Conservation (phyloP, 2,888 invertebrate genomes). For the Timema cristinae region DNA sequence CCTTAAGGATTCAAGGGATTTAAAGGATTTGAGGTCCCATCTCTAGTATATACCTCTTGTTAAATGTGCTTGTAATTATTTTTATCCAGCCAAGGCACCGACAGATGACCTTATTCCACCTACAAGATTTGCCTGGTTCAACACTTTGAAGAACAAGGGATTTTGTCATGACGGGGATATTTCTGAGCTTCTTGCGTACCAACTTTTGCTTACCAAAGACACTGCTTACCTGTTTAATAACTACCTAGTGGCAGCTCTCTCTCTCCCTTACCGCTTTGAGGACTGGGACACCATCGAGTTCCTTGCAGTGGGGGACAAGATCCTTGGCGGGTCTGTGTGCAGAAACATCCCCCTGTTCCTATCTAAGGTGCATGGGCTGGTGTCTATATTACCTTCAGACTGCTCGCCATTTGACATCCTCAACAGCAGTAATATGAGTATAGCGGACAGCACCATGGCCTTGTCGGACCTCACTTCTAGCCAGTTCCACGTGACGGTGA, state of each 20-base stretch:
- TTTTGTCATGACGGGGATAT: slow-evolving; percentile 49
- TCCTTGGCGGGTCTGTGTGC: slow-evolving; percentile 71
- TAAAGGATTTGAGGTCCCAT: too few relatives aligned
- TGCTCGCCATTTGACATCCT: slow-evolving; percentile 37
- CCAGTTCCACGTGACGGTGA: slow-evolving; percentile 49
- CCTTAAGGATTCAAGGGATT: too few relatives aligned
- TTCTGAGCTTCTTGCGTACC: slow-evolving; percentile 48
- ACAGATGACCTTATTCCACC: slow-evolving; percentile 43
- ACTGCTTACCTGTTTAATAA: slow-evolving; percentile 56
- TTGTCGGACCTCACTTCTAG: slow-evolving; percentile 22
- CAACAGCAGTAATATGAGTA: slow-evolving; percentile 26
- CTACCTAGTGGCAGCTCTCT: slow-evolving; percentile 45
- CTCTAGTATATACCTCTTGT: too few relatives aligned
- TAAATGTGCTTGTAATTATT: neutral
- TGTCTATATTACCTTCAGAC: slow-evolving; percentile 59
- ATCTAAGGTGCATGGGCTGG: slow-evolving; percentile 64
- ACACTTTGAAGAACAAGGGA: slow-evolving; percentile 44
- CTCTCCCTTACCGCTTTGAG: too few relatives aligned
- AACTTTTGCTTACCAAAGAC: slow-evolving; percentile 52
- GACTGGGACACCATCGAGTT: slow-evolving; percentile 55
- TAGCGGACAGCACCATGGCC: slow-evolving; percentile 8
- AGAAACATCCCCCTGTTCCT: slow-evolving; percentile 67
- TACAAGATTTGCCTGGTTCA: slow-evolving; percentile 42
- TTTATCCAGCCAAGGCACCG: slow-evolving; percentile 42
- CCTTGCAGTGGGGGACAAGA: slow-evolving; percentile 54